phyloP scores from a whole-genome alignment of 2,113 vertebrate genomes.

The Brachypodius melanocephalos region DNA sequence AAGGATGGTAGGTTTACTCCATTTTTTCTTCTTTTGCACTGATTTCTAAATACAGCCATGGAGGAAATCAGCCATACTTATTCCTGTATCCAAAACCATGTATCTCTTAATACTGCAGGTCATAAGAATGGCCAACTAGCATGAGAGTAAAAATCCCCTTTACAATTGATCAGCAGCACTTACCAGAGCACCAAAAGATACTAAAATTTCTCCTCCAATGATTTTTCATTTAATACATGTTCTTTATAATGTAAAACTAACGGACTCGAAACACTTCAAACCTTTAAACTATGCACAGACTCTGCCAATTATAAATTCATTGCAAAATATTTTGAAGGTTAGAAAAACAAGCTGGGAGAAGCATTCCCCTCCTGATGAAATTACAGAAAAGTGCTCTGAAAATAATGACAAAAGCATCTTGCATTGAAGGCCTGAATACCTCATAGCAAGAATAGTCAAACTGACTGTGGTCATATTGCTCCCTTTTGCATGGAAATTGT shows the following conservation, averaged over 20 bases:
- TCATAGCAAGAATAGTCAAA: background rate
- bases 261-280: background rate
- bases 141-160: background rate
- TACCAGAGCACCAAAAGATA: background rate
- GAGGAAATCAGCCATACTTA: background rate
- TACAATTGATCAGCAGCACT: background rate
- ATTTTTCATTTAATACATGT: background rate
- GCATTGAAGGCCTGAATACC: background rate
- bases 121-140: background rate
- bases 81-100: background rate
- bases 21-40: background rate
- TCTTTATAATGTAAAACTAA: background rate
- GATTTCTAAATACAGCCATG: background rate
- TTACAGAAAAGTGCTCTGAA: background rate
- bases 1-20: background rate
- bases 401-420: background rate
- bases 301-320: slow-evolving; percentile 10
- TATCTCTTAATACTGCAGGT: background rate
- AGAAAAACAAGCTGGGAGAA: slow-evolving; percentile 21
- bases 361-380: background rate
- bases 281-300: slow-evolving; percentile 1
- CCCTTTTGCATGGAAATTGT: background rate
- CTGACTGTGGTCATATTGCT: background rate
- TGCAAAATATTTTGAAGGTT: slow-evolving; percentile 25
- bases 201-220: background rate